Conservation (phyloP, 2,888 invertebrate genomes). For the Maniola hyperantus region DNA sequence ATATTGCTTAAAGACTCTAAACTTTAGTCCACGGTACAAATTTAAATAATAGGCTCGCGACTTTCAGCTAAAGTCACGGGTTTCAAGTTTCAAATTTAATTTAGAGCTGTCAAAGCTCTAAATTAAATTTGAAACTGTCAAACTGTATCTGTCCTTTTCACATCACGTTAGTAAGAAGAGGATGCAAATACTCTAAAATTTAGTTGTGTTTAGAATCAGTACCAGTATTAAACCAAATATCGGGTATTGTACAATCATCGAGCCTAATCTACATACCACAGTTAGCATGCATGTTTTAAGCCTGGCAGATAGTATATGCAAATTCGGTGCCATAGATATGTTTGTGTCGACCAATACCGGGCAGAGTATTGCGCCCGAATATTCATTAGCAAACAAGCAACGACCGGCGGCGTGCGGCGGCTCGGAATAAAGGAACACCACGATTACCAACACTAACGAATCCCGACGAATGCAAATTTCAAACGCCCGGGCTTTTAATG, state of each 20-base stretch:
- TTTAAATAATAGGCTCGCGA: no score
- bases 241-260: slow-evolving; percentile 8
- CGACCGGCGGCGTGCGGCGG: slow-evolving; percentile 39
- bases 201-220: no score
- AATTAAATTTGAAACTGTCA: no score
- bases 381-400: slow-evolving; percentile 45
- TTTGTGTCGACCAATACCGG: slow-evolving; percentile 35
- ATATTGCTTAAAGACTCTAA: no score
- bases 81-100: no score
- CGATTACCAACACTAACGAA: slow-evolving; percentile 39
- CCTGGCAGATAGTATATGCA: slow-evolving; percentile 26
- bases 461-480: slow-evolving; percentile 41
- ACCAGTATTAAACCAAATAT: slow-evolving; percentile 1
- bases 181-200: no score
- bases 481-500: slow-evolving; percentile 1
- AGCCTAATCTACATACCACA: slow-evolving; percentile 17
- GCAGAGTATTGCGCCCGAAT: slow-evolving; percentile 38
- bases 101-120: no score
- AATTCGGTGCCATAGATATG: slow-evolving; percentile 31
- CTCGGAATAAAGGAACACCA: slow-evolving; percentile 35
- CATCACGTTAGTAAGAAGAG: no score
- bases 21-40: no score
- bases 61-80: no score
- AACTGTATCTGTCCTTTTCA: no score
- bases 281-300: slow-evolving; percentile 18